Evolutionary conservation across 2,797 vertebrate species (phyloP).

Genomic region (Adrianichthys oophorus): DNA sequence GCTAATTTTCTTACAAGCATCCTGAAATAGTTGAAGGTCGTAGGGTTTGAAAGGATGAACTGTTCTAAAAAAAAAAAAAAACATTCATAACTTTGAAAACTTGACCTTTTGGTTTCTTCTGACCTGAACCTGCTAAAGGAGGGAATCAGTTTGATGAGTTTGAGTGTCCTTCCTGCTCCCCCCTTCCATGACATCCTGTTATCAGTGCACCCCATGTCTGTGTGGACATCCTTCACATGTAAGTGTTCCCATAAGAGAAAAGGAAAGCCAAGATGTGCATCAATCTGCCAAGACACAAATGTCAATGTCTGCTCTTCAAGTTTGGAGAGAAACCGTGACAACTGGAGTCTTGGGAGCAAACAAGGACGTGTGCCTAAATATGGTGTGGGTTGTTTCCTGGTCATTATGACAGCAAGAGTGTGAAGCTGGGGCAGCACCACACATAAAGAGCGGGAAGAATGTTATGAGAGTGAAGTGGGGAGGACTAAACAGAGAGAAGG

Average conservation of each 20-base stretch:
- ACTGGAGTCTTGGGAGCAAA: conserved; percentile 26
- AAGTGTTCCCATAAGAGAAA: conserved; percentile 15
- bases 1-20: no score
- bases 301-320: conserved; percentile 29
- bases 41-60: no score
- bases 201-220: background rate
- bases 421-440: background rate
- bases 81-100: no score
- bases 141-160: no score
- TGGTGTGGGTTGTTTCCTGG: conserved; percentile 20
- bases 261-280: conserved; percentile 26
- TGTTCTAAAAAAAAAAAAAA: no score
- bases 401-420: conserved; percentile 6
- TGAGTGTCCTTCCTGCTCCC: no score
- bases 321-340: conserved; percentile 44
- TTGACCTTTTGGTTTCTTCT: no score
- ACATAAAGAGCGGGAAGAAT: conserved; percentile 24
- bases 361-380: conserved; percentile 16
- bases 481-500: conserved; percentile 39
- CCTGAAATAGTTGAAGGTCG: no score
- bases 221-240: background rate
- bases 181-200: no score
- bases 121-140: no score
- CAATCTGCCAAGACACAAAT: conserved; percentile 52
- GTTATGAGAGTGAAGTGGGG: conserved; percentile 23